These are phyloP conservation scores for Callinectes sapidus DNA, from an alignment of 2,888 invertebrate genomes.

Conservation along the genomic window DNA sequence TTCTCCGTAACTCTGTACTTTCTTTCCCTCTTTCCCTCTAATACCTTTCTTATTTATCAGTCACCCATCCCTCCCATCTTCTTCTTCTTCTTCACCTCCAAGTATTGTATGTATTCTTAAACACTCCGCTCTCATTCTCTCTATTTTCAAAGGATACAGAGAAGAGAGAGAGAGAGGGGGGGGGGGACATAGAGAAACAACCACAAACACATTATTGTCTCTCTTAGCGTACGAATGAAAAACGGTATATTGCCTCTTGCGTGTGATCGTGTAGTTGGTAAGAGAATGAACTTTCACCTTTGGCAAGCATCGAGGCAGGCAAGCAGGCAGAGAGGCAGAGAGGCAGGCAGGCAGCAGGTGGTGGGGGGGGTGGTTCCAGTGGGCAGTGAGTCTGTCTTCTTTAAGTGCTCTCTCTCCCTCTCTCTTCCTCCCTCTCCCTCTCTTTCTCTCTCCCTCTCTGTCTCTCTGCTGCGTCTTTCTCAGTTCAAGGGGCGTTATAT, in stretches of 20 bases:
- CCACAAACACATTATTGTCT: no score
- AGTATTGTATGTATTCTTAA: no score
- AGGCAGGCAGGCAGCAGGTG: background rate
- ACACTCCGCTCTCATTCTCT: no score
- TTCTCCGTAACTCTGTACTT: no score
- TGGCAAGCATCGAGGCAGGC: background rate
- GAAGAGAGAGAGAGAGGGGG: no score
- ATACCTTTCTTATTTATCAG: no score
- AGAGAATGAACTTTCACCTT: background rate
- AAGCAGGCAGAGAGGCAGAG: background rate
- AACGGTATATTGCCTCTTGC: background rate
- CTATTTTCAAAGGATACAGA: no score
- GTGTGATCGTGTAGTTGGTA: background rate
- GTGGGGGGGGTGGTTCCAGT: background rate
- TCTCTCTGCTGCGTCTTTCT: background rate
- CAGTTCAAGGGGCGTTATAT: background rate
- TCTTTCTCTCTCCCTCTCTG: background rate
- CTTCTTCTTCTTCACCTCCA: no score
- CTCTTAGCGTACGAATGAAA: no score
- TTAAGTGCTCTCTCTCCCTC: background rate
- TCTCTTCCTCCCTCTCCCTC: background rate
- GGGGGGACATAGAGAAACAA: no score
- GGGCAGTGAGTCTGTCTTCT: background rate
- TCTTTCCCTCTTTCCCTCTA: no score
- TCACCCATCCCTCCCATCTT: no score